A percentile compares a stretch with the other conserved stretches of the same genome.
Conservation (phyloP, 2,113 vertebrate species). For the Rutilus rutilus region DNA sequence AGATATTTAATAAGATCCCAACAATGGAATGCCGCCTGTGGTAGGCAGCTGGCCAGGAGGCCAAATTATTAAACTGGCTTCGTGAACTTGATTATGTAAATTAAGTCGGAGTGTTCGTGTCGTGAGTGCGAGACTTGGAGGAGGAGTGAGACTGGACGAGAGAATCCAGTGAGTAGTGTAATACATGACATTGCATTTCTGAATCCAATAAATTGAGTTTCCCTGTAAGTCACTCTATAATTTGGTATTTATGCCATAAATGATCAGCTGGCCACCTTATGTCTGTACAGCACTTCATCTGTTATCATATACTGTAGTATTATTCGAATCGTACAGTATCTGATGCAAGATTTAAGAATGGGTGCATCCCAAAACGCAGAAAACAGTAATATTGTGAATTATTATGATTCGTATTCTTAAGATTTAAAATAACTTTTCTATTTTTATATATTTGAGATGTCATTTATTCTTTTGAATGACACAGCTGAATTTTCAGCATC, state of each 20-base stretch:
- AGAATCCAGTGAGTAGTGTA: background rate
- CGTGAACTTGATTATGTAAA: slow-evolving; percentile 41
- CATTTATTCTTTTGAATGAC: too few relatives aligned
- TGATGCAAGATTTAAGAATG: background rate
- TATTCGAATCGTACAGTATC: background rate
- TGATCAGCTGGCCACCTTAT: background rate
- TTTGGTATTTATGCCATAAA: background rate
- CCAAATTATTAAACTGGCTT: slow-evolving; percentile 47
- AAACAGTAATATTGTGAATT: background rate
- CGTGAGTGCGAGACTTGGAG: background rate
- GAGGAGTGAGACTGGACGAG: background rate
- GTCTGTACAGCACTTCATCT: background rate
- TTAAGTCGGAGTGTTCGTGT: background rate
- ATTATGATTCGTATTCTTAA: too few relatives aligned
- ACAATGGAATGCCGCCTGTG: slow-evolving; percentile 39
- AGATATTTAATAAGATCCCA: slow-evolving; percentile 46
- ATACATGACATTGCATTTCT: slow-evolving; percentile 23
- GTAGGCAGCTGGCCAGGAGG: slow-evolving; percentile 8
- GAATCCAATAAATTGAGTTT: slow-evolving; percentile 22
- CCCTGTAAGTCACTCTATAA: background rate
- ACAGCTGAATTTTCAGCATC: too few relatives aligned
- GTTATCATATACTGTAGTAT: background rate
- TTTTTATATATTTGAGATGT: too few relatives aligned
- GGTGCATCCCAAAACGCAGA: background rate
- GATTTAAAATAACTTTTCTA: too few relatives aligned